Conservation (phyloP, 1,140 invertebrate species). For the Bradynema listronoti region DNA sequence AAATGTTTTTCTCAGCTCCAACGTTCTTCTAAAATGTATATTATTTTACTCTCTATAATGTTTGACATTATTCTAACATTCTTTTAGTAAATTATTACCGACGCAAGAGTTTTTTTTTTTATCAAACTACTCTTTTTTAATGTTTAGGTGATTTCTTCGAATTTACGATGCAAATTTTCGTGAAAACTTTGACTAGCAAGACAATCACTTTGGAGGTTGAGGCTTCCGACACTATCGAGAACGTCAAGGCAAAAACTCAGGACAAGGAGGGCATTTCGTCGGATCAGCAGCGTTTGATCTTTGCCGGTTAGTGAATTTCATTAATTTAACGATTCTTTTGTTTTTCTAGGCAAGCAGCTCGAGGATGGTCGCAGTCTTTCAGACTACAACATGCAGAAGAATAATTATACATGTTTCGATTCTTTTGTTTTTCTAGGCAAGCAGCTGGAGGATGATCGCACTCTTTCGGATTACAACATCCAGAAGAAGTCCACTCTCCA, state of each 20-base stretch:
- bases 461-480: conserved; percentile 67
- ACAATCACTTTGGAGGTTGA: conserved; percentile 57
- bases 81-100: too few species aligned
- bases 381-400: conserved; percentile 71
- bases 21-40: too few species aligned
- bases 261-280: conserved; percentile 59
- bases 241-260: conserved; percentile 61
- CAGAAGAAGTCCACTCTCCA: conserved; percentile 66
- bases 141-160: too few species aligned
- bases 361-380: conserved; percentile 58
- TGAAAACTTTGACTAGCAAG: conserved; percentile 61
- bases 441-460: conserved; percentile 43
- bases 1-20: too few species aligned
- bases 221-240: conserved; percentile 60
- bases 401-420: too few species aligned
- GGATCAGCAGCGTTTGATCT: conserved; percentile 58
- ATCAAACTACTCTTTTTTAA: too few species aligned
- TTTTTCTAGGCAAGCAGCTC: conserved; percentile 23
- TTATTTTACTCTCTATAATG: too few species aligned
- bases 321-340: too few species aligned
- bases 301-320: conserved; percentile 4
- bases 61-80: too few species aligned
- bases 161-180: conserved; percentile 65
- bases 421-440: too few species aligned
- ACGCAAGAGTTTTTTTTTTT: too few species aligned